Evolutionary conservation across 2,888 invertebrate species (phyloP), one percentile per base, ranked within the genome.

Genomic region (Laspeyria flexula): DNA sequence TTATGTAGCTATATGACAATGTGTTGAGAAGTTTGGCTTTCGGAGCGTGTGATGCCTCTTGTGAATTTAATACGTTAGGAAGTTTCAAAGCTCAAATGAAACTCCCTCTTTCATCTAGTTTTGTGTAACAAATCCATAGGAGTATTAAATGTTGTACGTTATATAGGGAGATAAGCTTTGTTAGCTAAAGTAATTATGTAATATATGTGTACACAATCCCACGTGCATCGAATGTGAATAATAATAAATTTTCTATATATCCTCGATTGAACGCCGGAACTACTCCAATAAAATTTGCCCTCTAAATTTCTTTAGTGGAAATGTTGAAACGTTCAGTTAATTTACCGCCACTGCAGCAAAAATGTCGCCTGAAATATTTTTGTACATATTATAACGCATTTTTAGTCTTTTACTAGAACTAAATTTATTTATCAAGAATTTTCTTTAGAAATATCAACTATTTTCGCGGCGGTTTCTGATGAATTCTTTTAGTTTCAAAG

Each of bases 241-340:
- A 21, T 21, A 21, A 15, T n/a, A 37, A 37, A 37, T 21, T 10
- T n/a, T 11, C 21, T 11, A 37, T 3, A 11, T 21, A 31, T 21
- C 21, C 11, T 37, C 21, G 11, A 35, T 21, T 13, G 11, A 37
- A 37, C 21, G 11, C 18, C 37, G 37, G 37, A 37, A 37, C 37
- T 37, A 10, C 27, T 29, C 37, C 35, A 12, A n/a, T n/a, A n/a
- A n/a, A n/a, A n/a, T 16, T 27, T 11, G 37, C 15, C 35, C 9
- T 5, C 34, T 18, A 15, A 35, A 43, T 37, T 70, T 29, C 62
- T 69, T 68, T 47, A 73, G 73, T 63, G 68, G 50, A 23, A 75
- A 55, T 62, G 42, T 27, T 77, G 39, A 12, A 37, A 21, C 37
- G 23, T 21, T n/a, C n/a, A n/a, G n/a, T n/a, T n/a, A n/a, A n/a